Conservation (phyloP, 2,113 vertebrate species). For the Gavialis gangeticus region DNA sequence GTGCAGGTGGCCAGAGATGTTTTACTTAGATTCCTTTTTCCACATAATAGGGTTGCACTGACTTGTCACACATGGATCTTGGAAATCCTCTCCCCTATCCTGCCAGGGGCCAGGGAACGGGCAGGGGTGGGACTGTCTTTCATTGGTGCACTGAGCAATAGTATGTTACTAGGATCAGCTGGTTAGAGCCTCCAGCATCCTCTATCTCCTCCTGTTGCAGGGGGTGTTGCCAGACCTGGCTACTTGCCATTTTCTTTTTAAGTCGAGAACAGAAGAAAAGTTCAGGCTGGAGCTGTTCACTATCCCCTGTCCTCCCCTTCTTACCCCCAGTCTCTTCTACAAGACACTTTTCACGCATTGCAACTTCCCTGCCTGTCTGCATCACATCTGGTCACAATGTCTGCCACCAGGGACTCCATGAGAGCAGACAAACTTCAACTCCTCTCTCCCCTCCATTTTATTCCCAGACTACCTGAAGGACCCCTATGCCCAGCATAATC, state of each 20-base stretch:
- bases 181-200: not conserved
- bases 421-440: not conserved
- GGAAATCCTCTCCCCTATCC: slow-evolving; percentile 28
- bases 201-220: not conserved
- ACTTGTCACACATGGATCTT: not conserved
- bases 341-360: not conserved
- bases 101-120: not conserved
- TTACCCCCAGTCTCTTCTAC: not conserved
- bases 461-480: slow-evolving; percentile 86
- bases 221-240: not conserved
- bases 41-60: slow-evolving; percentile 13
- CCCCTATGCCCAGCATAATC: slow-evolving; percentile 86
- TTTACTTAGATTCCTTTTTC: not conserved
- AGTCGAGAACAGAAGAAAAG: not conserved
- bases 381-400: not conserved
- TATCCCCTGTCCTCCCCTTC: rapidly evolving
- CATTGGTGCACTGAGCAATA: not conserved
- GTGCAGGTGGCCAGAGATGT: slow-evolving; percentile 24
- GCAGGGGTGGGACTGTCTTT: not conserved
- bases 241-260: not conserved
- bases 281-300: not conserved
- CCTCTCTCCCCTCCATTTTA: not conserved
- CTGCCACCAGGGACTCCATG: not conserved
- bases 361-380: not conserved
- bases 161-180: not conserved